phyloP scores from a whole-genome alignment of 2,888 invertebrate species.

The Drosophila phalerata region DNA sequence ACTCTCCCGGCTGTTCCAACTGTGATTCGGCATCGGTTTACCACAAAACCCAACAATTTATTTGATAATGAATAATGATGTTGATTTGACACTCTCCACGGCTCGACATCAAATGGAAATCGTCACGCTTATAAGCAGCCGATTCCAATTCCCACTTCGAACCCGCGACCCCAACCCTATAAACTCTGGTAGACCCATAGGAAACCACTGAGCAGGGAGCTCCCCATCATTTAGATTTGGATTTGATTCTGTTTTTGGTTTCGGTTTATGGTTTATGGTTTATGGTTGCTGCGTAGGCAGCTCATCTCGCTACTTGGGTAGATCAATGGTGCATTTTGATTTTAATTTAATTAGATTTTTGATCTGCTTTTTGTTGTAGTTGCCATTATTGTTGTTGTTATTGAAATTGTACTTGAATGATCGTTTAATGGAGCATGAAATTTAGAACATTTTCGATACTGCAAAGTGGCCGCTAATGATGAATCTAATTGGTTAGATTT shows the following conservation, averaged over 20 bases:
- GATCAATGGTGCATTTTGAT: conserved; percentile 51
- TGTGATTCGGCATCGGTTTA: conserved; percentile 56
- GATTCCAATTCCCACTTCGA: conserved; percentile 26
- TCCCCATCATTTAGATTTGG: conserved; percentile 29
- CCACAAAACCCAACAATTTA: conserved; percentile 73
- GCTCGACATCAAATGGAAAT: conserved; percentile 67
- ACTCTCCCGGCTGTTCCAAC: conserved; percentile 56
- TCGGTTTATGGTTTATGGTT: conserved; percentile 11
- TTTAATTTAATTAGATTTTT: conserved; percentile 77
- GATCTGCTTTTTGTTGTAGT: conserved; percentile 24
- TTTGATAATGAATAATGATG: conserved; percentile 82
- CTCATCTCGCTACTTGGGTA: conserved; percentile 71
- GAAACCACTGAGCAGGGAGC: conserved; percentile 32
- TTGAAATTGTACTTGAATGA: conserved; percentile 48
- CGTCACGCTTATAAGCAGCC: conserved; percentile 67
- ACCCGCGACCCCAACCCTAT: conserved; percentile 2
- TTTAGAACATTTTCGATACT: conserved; percentile 47
- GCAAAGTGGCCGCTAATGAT: conserved; percentile 75
- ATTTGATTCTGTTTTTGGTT: background rate
- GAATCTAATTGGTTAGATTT: conserved; percentile 48
- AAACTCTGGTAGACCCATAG: conserved; percentile 8
- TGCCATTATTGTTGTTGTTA: conserved; percentile 45
- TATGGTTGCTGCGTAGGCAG: conserved; percentile 67
- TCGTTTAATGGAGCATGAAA: conserved; percentile 80
- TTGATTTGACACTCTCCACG: conserved; percentile 77